Conservation (phyloP, 2,888 invertebrate genomes). For the Subacronicta megacephala region DNA sequence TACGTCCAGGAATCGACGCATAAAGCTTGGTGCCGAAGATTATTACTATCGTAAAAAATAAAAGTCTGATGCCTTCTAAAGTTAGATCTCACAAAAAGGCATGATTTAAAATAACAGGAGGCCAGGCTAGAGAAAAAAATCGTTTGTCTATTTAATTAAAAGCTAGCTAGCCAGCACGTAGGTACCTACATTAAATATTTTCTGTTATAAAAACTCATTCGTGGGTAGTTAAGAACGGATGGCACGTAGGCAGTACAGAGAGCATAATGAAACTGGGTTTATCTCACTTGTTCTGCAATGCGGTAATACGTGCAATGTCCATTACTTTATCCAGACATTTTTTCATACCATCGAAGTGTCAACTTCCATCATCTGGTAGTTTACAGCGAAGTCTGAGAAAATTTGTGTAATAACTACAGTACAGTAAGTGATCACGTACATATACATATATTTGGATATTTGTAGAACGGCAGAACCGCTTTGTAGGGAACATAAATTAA, state of each 20-base stretch:
- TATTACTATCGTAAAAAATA: no score
- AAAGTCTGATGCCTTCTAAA: no score
- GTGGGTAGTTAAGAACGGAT: conserved; percentile 34
- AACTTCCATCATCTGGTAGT: not conserved
- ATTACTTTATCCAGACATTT: not conserved
- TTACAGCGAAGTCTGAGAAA: not conserved
- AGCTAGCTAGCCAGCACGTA: not conserved
- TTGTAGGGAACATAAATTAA: no score
- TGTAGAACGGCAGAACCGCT: no score
- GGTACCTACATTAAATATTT: conserved; percentile 20
- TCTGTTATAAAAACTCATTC: conserved; percentile 20
- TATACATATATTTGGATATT: no score
- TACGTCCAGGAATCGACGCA: no score
- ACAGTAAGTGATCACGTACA: not conserved
- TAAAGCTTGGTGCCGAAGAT: no score
- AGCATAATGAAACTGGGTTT: conserved; percentile 9
- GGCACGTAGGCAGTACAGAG: conserved; percentile 23
- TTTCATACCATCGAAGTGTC: no score
- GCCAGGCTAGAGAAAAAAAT: not conserved
- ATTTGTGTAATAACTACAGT: no score
- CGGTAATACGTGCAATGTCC: conserved; percentile 19
- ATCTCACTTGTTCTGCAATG: conserved; percentile 33
- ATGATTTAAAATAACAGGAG: not conserved
- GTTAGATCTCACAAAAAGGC: no score
- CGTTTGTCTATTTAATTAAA: not conserved